Percentiles rank a stretch among this genome's conserved stretches.
Conservation (phyloP, 2,888 invertebrate species). For the Caprella mutica region DNA sequence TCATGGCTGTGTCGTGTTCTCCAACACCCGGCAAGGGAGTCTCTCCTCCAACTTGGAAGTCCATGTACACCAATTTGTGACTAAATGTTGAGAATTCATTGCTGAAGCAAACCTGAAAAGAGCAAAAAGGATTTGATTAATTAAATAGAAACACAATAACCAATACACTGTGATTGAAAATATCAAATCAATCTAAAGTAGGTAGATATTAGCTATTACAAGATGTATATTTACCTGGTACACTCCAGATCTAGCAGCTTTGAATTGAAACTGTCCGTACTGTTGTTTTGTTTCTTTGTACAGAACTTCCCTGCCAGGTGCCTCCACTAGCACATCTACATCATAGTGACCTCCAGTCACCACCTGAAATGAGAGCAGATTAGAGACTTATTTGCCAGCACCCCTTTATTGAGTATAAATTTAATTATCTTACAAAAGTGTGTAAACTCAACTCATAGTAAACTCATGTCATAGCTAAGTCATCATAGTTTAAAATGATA, state of each 20-base stretch:
- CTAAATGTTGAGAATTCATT: slow-evolving; percentile 99
- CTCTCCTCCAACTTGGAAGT: slow-evolving; percentile 91
- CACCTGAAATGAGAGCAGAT: too few species aligned
- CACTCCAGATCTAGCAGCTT: slow-evolving; percentile 58
- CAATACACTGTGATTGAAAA: too few species aligned
- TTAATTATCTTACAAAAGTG: too few species aligned
- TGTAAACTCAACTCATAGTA: too few species aligned
- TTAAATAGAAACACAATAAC: neutral
- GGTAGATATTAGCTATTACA: neutral
- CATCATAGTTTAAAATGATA: too few species aligned
- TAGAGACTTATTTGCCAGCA: too few species aligned
- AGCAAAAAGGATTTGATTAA: too few species aligned
- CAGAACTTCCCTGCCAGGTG: slow-evolving; percentile 73
- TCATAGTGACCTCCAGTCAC: slow-evolving; percentile 98
- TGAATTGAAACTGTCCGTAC: slow-evolving; percentile 84
- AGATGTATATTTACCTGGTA: slow-evolving; percentile 50
- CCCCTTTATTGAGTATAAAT: too few species aligned
- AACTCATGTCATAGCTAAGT: too few species aligned
- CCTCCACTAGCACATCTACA: slow-evolving; percentile 82
- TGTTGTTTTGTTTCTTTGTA: slow-evolving; percentile 89
- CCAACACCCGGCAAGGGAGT: slow-evolving; percentile 68
- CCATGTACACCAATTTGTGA: slow-evolving; percentile 96
- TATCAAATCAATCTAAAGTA: neutral
- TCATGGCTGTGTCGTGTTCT: slow-evolving; percentile 82
- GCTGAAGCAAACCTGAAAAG: slow-evolving; percentile 70